These are phyloP conservation scores for Cryptoprocta ferox DNA, from an alignment of 2,797 vertebrate genomes.

Conservation along the genomic window DNA sequence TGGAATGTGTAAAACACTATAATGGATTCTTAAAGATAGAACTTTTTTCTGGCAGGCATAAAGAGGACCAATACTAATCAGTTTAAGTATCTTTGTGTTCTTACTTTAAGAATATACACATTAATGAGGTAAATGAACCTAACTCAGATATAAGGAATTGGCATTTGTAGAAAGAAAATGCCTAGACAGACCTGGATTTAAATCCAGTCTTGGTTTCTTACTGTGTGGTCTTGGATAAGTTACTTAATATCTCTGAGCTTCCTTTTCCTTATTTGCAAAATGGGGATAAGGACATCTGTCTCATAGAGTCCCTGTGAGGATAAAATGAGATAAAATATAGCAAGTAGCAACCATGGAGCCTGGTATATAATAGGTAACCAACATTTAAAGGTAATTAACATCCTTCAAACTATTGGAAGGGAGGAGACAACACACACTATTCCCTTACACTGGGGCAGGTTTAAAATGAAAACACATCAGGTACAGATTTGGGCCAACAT, in stretches of 20 bases:
- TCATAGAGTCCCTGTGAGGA: conserved; percentile 57
- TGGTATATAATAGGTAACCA: conserved; percentile 2
- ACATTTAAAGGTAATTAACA: neutral
- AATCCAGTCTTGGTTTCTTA: conserved; percentile 60
- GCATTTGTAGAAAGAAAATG: conserved; percentile 63
- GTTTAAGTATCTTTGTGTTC: conserved; percentile 45
- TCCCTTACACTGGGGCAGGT: neutral
- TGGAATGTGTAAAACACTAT: conserved; percentile 23
- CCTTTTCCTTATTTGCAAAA: conserved; percentile 64
- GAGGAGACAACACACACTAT: neutral
- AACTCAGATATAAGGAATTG: conserved; percentile 33
- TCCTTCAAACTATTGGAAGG: neutral
- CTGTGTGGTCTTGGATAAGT: conserved; percentile 42
- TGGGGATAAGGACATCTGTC: conserved; percentile 48
- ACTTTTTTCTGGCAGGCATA: neutral
- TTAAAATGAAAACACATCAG: conserved; percentile 63
- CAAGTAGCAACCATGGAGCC: conserved; percentile 9
- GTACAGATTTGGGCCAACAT: neutral
- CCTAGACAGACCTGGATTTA: conserved; percentile 58
- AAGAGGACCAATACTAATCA: conserved; percentile 17
- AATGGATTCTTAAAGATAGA: conserved; percentile 39
- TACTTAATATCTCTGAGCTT: conserved; percentile 65
- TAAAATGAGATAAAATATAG: conserved; percentile 53
- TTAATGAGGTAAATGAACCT: conserved; percentile 36
- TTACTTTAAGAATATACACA: conserved; percentile 47